These are phyloP conservation scores for Valencia hispanica DNA, from an alignment of 2,797 vertebrate genomes.

Conservation along the genomic window DNA sequence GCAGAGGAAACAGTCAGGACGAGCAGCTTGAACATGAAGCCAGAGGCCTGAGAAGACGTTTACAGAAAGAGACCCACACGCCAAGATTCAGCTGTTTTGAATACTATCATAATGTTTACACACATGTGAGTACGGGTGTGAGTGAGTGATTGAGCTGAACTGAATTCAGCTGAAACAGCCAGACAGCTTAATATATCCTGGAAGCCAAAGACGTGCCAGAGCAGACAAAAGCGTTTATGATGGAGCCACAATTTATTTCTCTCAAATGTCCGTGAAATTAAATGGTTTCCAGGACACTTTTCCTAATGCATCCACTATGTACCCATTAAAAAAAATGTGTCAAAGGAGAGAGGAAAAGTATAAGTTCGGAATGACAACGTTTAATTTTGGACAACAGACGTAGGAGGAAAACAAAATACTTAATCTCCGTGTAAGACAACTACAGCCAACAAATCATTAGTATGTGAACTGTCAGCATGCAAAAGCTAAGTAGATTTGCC, in stretches of 20 bases:
- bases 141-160: conserved; percentile 44
- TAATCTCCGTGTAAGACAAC: conserved; percentile 17
- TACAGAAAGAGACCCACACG: conserved; percentile 21
- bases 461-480: conserved; percentile 1
- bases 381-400: conserved; percentile 8
- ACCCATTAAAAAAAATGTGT: conserved; percentile 27
- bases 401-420: conserved; percentile 12
- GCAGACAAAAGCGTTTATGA: conserved; percentile 50
- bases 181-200: conserved; percentile 62
- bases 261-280: conserved; percentile 65
- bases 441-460: conserved; percentile 39
- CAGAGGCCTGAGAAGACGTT: conserved; percentile 49
- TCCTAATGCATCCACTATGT: conserved; percentile 37
- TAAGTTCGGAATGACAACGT: conserved; percentile 17
- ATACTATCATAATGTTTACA: conserved; percentile 46
- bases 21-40: conserved; percentile 38
- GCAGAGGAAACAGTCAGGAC: conserved; percentile 32
- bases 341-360: conserved; percentile 3
- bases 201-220: conserved; percentile 44
- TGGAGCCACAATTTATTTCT: conserved; percentile 52
- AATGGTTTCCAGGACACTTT: conserved; percentile 59
- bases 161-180: conserved; percentile 48
- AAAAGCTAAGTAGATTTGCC: conserved; percentile 13
- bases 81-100: conserved; percentile 46
- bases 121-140: conserved; percentile 18